Evolutionary conservation across 2,113 vertebrate species (phyloP).

Genomic region (Chlamydotis undulata): DNA sequence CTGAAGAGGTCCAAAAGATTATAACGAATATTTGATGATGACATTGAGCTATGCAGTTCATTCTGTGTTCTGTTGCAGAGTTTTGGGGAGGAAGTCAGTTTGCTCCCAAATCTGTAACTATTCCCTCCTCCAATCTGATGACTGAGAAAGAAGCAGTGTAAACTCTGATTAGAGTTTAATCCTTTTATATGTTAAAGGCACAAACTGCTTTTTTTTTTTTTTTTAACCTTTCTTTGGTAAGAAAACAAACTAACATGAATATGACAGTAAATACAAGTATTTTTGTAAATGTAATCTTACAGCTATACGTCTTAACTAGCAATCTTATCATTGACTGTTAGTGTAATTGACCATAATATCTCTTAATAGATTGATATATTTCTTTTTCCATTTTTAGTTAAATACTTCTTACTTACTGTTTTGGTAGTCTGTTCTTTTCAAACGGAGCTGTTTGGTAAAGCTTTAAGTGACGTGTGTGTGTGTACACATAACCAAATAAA

Average conservation of each 20-base stretch:
- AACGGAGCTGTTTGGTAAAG: background rate
- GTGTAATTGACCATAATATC: background rate
- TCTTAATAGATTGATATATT: background rate
- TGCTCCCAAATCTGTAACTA: background rate
- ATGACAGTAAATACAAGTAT: background rate
- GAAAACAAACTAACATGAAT: background rate
- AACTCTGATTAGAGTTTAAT: background rate
- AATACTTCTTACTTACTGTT: background rate
- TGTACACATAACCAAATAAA: background rate
- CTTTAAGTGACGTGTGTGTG: background rate
- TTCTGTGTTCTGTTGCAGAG: background rate
- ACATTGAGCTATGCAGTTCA: fast-evolving
- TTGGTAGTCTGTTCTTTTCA: background rate
- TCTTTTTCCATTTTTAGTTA: background rate
- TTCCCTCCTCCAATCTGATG: background rate
- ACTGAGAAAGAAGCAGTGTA: background rate
- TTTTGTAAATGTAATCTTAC: background rate
- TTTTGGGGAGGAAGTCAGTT: background rate
- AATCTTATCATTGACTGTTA: background rate
- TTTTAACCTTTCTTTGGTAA: background rate
- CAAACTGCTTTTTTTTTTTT: background rate
- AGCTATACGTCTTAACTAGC: background rate
- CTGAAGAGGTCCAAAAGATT: background rate
- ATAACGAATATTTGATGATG: background rate
- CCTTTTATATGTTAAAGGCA: background rate